Conservation (phyloP, 2,797 vertebrate genomes). For the Falco cherrug region DNA sequence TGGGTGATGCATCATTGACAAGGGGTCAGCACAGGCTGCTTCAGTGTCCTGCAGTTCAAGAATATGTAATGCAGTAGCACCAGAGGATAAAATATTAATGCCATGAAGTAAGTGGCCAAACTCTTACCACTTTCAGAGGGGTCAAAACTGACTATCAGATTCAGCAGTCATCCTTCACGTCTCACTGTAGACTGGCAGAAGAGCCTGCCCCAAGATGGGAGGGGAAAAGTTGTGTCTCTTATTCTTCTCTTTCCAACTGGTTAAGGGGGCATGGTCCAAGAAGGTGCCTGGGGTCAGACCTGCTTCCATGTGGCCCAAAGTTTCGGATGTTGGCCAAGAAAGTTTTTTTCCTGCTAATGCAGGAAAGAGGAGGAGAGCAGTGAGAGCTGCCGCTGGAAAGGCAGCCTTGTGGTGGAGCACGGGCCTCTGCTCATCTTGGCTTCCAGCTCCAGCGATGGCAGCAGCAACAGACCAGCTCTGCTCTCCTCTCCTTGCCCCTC, state of each 20-base stretch:
- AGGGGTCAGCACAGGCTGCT: background rate
- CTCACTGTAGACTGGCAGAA: background rate
- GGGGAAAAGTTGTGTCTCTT: background rate
- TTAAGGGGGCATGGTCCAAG: background rate
- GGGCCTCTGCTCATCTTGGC: background rate
- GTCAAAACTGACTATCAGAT: background rate
- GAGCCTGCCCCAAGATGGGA: background rate
- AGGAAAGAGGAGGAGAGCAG: background rate
- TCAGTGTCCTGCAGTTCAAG: background rate
- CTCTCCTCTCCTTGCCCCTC: background rate
- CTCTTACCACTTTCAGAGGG: background rate
- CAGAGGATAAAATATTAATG: background rate
- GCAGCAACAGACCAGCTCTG: background rate
- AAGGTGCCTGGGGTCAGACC: background rate
- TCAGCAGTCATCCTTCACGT: background rate
- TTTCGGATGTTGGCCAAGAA: background rate
- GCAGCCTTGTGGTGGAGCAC: too few species aligned
- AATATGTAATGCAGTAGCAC: background rate
- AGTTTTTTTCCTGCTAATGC: background rate
- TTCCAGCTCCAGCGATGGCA: background rate
- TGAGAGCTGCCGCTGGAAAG: background rate
- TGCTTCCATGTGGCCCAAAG: background rate
- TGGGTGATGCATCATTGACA: background rate
- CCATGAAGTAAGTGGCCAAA: background rate
- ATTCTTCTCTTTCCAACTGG: background rate